phyloP scores from a whole-genome alignment of 2,113 vertebrate genomes.

The Leucosticte australis region DNA sequence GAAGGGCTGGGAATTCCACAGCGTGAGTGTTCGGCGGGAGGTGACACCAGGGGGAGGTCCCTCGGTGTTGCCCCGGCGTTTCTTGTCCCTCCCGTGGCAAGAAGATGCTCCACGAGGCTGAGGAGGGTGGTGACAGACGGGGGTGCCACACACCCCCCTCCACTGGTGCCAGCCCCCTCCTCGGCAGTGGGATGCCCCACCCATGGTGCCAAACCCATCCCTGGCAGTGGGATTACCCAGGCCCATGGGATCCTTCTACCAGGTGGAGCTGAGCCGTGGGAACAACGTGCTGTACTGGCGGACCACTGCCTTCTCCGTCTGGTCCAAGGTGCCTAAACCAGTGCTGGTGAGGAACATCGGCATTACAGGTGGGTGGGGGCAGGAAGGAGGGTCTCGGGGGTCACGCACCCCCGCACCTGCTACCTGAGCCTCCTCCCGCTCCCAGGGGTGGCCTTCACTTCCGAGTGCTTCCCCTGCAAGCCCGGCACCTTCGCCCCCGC shows the following conservation, averaged over 20 bases:
- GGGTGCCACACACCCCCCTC: neutral
- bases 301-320: slow-evolving; percentile 82
- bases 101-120: neutral
- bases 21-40: slow-evolving; percentile 66
- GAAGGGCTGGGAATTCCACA: slow-evolving; percentile 82
- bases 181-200: neutral
- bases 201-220: neutral
- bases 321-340: slow-evolving; percentile 77
- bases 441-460: slow-evolving; percentile 91
- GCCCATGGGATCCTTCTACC: neutral
- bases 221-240: neutral
- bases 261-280: slow-evolving; percentile 83
- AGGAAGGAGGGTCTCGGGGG: too few relatives aligned
- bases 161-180: neutral
- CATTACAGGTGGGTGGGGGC: slow-evolving; percentile 82
- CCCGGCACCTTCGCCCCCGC: slow-evolving; percentile 83
- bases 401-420: accelerated
- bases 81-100: neutral
- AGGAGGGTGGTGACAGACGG: neutral
- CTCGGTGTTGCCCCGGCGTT: neutral
- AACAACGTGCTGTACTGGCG: slow-evolving; percentile 95
- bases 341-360: slow-evolving; percentile 88
- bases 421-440: neutral
- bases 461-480: slow-evolving; percentile 96
- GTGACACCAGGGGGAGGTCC: neutral